Percentiles rank a stretch among this genome's conserved stretches.
Evolutionary conservation across 2,797 vertebrate species (phyloP).

Genomic region (Chanos chanos): DNA sequence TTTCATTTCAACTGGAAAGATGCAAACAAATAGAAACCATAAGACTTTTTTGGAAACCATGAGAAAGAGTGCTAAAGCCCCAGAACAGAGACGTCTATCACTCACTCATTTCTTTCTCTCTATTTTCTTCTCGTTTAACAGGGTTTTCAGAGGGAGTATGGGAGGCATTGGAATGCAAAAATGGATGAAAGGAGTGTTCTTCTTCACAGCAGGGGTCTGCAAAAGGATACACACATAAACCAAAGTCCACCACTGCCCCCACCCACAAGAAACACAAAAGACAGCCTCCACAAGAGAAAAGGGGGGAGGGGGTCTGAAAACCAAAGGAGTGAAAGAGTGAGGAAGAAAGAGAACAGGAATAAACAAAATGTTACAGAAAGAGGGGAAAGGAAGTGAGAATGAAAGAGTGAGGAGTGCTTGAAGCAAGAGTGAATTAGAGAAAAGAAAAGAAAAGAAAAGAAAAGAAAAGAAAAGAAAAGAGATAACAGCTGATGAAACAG

Average conservation of each 20-base stretch:
- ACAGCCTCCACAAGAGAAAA: slow-evolving; percentile 53
- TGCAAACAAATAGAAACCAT: slow-evolving; percentile 47
- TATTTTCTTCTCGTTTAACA: slow-evolving; percentile 62
- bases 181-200: slow-evolving; percentile 67
- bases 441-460: slow-evolving; percentile 54
- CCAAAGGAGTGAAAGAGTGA: slow-evolving; percentile 59
- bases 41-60: slow-evolving; percentile 27
- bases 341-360: slow-evolving; percentile 40
- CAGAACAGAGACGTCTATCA: slow-evolving; percentile 63
- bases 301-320: slow-evolving; percentile 66
- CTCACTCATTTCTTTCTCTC: slow-evolving; percentile 46
- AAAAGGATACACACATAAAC: slow-evolving; percentile 68
- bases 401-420: slow-evolving; percentile 50
- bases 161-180: slow-evolving; percentile 69
- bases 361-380: slow-evolving; percentile 56
- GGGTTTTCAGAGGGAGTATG: slow-evolving; percentile 54
- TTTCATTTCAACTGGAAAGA: too few relatives aligned
- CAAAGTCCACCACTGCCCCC: slow-evolving; percentile 50
- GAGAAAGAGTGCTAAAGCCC: slow-evolving; percentile 47
- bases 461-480: slow-evolving; percentile 47
- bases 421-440: slow-evolving; percentile 43
- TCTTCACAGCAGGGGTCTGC: slow-evolving; percentile 59
- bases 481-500: slow-evolving; percentile 26
- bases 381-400: slow-evolving; percentile 60
- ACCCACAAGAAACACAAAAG: slow-evolving; percentile 23